Evolutionary conservation across 2,113 vertebrate species (phyloP).

Genomic region (Tachycineta bicolor): DNA sequence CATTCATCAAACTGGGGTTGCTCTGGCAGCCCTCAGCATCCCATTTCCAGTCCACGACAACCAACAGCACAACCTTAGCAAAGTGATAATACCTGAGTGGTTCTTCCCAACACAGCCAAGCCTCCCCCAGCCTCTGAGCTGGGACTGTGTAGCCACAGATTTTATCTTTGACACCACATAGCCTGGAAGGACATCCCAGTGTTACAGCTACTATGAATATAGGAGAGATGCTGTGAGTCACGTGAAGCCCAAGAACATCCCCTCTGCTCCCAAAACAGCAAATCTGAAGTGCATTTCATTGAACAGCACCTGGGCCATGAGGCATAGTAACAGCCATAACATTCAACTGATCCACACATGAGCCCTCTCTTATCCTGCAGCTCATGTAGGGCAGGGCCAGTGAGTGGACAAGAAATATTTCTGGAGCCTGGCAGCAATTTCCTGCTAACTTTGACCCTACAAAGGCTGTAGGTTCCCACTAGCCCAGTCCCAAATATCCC

Average conservation of each 20-base stretch:
- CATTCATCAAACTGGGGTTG: neutral
- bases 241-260: neutral
- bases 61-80: neutral
- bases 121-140: neutral
- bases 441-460: neutral
- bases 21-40: neutral
- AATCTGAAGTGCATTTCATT: neutral
- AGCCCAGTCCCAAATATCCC: neutral
- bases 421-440: neutral
- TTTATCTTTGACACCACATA: neutral
- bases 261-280: neutral
- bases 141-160: neutral
- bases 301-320: neutral
- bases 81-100: neutral
- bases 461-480: neutral
- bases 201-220: neutral
- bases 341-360: neutral
- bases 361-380: neutral
- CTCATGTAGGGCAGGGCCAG: fast-evolving
- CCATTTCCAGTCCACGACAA: neutral
- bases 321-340: neutral
- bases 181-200: neutral
- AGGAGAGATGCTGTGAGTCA: neutral
- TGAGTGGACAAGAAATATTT: neutral
- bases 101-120: neutral